A percentile compares a stretch with the other conserved stretches of the same genome.
phyloP scores from a whole-genome alignment of 1,140 invertebrate genomes.

The Drosophila punjabiensis region DNA sequence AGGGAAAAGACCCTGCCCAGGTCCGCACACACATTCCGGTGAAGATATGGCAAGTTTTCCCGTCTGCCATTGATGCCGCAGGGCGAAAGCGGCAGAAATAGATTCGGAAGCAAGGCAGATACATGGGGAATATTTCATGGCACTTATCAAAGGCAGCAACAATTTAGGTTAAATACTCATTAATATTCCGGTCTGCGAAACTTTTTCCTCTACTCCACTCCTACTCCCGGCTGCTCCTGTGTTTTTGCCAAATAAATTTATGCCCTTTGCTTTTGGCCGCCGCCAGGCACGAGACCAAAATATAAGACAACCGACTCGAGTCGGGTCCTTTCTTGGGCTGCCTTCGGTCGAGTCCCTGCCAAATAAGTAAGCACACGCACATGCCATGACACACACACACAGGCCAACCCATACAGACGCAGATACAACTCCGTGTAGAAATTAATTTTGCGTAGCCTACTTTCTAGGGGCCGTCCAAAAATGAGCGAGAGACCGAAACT shows the following conservation, averaged over 20 bases:
- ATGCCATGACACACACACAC: conserved; percentile 30
- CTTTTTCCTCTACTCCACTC: conserved; percentile 36
- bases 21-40: conserved; percentile 32
- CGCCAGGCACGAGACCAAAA: conserved; percentile 62
- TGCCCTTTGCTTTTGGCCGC: conserved; percentile 66
- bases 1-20: conserved; percentile 20
- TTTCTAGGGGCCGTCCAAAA: conserved; percentile 45
- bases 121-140: conserved; percentile 76
- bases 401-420: conserved; percentile 15
- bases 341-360: conserved; percentile 19
- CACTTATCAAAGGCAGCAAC: conserved; percentile 84
- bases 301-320: conserved; percentile 41
- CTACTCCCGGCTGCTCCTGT: conserved; percentile 12
- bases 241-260: conserved; percentile 83
- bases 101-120: conserved; percentile 11
- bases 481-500: conserved; percentile 21
- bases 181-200: conserved; percentile 84
- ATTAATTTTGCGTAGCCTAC: conserved; percentile 69
- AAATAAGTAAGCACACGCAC: conserved; percentile 66
- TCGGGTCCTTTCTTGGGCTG: conserved; percentile 22
- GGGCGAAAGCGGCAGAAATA: conserved; percentile 22
- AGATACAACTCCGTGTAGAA: conserved; percentile 15
- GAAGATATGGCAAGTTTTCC: conserved; percentile 35
- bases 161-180: conserved; percentile 84
- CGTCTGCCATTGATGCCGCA: conserved; percentile 56